Conservation (phyloP, 2,888 invertebrate species). For the Schizotus pectinicornis region DNA sequence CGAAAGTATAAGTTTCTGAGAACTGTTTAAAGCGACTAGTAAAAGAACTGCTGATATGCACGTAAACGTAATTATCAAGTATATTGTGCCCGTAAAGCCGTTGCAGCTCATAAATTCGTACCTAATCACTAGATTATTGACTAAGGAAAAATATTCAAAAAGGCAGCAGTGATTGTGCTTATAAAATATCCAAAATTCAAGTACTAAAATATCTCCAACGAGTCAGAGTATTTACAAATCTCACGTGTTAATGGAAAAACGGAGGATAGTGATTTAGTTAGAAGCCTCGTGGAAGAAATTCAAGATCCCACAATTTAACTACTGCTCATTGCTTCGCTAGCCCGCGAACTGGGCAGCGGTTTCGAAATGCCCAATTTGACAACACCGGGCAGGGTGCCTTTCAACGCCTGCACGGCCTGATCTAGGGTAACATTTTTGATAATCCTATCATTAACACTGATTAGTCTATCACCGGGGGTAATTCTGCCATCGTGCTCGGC, state of each 20-base stretch:
- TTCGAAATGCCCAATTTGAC: constrained; percentile 93
- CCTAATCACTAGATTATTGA: constrained; percentile 14
- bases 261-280: not conserved
- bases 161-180: constrained; percentile 47
- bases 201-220: constrained; percentile 17
- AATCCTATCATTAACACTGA: constrained; percentile 89
- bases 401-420: constrained; percentile 93
- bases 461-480: constrained; percentile 88
- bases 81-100: constrained; percentile 30
- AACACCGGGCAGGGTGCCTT: constrained; percentile 88
- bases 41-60: constrained; percentile 13
- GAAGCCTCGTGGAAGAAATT: constrained; percentile 12
- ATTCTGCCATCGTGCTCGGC: constrained; percentile 94
- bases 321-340: constrained; percentile 37
- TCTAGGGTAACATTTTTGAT: constrained; percentile 93
- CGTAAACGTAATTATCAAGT: constrained; percentile 16
- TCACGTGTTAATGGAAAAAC: not conserved
- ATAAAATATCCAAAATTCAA: constrained; percentile 18
- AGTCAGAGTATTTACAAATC: constrained; percentile 14
- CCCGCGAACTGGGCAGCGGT: constrained; percentile 66
- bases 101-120: constrained; percentile 27
- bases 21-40: too few species aligned
- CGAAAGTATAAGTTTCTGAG: too few species aligned
- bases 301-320: constrained; percentile 30
- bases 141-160: constrained; percentile 30